Evolutionary conservation across 2,888 invertebrate genomes (phyloP).

Genomic region (Lypha dubia): DNA sequence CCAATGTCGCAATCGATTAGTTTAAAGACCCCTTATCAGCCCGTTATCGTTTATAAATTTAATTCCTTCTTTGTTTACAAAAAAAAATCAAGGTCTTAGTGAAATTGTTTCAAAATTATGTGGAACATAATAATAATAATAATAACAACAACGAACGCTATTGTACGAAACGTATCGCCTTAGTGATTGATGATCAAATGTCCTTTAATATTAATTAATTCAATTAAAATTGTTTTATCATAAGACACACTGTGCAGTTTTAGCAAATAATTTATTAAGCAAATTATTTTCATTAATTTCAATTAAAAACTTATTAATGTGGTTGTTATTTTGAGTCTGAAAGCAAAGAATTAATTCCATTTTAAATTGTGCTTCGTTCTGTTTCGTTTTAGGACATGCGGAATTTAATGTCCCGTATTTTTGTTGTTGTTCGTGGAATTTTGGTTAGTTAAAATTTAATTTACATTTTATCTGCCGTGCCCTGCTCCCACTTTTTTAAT

Average conservation of each 20-base stretch:
- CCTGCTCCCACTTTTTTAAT: no score
- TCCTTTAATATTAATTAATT: neutral
- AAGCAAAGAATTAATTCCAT: slow-evolving; percentile 8
- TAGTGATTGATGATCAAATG: neutral
- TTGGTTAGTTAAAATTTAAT: slow-evolving; percentile 49
- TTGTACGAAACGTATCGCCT: neutral
- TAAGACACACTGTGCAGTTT: neutral
- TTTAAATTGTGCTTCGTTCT: slow-evolving; percentile 3
- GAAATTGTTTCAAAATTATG: no score
- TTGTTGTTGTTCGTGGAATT: no score
- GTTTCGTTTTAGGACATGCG: neutral
- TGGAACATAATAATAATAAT: no score
- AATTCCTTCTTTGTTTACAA: no score
- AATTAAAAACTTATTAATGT: neutral
- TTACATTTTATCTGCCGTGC: slow-evolving; percentile 13
- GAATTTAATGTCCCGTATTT: neutral
- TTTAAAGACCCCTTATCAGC: no score
- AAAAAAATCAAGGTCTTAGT: no score
- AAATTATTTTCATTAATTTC: neutral
- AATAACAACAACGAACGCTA: no score
- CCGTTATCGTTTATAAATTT: no score
- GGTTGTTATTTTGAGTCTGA: no score
- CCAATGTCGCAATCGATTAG: no score
- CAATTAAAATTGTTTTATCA: neutral
- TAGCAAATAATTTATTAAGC: neutral